These are phyloP conservation scores for Mustela erminea DNA, from an alignment of 2,797 vertebrate species.

Conservation along the genomic window DNA sequence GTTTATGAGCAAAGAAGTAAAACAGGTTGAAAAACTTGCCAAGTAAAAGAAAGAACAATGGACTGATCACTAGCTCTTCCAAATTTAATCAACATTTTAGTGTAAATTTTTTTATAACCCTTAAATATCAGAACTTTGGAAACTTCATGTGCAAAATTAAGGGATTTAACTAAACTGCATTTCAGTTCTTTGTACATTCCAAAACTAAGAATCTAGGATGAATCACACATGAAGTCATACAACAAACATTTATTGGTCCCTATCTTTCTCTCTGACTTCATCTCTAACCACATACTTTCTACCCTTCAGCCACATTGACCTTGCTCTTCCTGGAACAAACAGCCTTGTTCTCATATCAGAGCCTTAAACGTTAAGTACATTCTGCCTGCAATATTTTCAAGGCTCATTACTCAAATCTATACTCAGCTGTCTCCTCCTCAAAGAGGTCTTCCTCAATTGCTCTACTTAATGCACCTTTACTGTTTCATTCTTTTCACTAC, in stretches of 20 bases:
- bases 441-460: neutral
- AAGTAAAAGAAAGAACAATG: constrained; percentile 18
- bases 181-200: neutral
- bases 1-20: constrained; percentile 10
- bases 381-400: neutral
- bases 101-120: neutral
- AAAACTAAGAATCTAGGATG: neutral
- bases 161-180: neutral
- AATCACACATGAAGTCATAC: constrained; percentile 11
- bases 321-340: constrained; percentile 42
- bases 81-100: neutral
- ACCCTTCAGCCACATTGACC: neutral
- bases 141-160: neutral
- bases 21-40: neutral
- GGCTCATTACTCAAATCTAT: neutral
- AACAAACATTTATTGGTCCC: neutral
- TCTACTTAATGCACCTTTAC: neutral
- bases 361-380: neutral
- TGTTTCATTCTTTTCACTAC: neutral
- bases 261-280: constrained; percentile 54
- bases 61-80: neutral
- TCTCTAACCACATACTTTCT: neutral
- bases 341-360: neutral
- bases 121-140: neutral
- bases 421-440: neutral